Base-by-base conservation (phyloP, 2,797 vertebrate genomes). In the Paratrypauchen microcephalus region DNA sequence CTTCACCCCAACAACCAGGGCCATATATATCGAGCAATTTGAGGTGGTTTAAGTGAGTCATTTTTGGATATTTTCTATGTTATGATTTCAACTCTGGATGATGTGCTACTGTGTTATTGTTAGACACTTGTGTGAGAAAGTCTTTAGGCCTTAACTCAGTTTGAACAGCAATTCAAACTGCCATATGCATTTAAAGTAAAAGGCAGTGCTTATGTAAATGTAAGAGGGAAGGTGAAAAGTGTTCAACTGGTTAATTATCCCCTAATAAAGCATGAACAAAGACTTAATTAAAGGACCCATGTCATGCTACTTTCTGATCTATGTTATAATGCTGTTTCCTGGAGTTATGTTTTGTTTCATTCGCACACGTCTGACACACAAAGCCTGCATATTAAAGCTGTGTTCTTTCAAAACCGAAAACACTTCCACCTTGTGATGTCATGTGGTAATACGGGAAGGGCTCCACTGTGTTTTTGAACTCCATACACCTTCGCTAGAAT, bases 21-120 rank as follows among this genome's bases (percentile, higher is more conserved):
- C 89, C 89, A 92, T 88, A 93, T 91, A 92, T 91, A 93, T 89
- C 85, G 78, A 85, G 86, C 83, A 83, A 89, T 90, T 89, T 85
- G 65, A 87, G 74, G 83, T 71, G 67, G 89, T 81, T 86, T 84
- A 72, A 80, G 87, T 83, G 87, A 87, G 82, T 91, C 85, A 83
- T 82, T 80, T 87, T 81, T 87, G 85, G 76, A 81, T 83, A 76
- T 86, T 85, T 88, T 89, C 89, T 82, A 45, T 78, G 76, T 36
- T 73, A 86, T 85, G 79, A 85, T 84, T 87, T 83, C 77, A 86
- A 76, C 68, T 84, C 62, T 64, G 74, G 70, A 79, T 84, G 83
- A 76, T 78, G 70, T 82, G 81, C 82, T 87, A 72, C 77, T 84
- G 79, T 83, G 75, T 85, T 86, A 89, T 89, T 88, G 88, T 91